Percentiles rank a stretch among this genome's conserved stretches.
phyloP scores from a whole-genome alignment of 2,113 vertebrate species.

The Rynchops niger region DNA sequence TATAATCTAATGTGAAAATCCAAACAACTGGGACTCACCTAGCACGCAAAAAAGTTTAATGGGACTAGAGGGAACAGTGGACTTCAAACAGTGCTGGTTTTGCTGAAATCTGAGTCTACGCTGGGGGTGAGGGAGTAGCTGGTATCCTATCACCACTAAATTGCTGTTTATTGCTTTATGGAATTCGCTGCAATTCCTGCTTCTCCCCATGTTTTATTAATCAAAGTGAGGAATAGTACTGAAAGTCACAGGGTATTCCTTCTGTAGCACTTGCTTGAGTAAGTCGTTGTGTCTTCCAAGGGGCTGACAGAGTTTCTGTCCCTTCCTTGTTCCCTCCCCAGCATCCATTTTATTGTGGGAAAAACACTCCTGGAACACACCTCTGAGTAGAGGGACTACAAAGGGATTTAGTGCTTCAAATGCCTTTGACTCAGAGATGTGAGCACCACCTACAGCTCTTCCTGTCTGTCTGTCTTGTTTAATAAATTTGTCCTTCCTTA shows the following conservation, averaged over 20 bases:
- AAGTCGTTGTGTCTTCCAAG: background rate
- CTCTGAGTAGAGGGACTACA: background rate
- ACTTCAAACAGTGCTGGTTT: background rate
- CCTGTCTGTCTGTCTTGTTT: background rate
- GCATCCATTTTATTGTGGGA: background rate
- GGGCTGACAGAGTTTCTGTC: background rate
- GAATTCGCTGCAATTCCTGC: conserved; percentile 15
- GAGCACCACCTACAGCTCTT: background rate
- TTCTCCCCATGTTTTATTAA: conserved; percentile 28
- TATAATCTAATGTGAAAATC: conserved; percentile 32
- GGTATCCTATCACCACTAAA: background rate
- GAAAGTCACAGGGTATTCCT: background rate
- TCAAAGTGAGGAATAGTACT: background rate
- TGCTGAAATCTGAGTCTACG: background rate
- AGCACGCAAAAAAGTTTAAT: background rate
- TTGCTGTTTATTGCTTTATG: conserved; percentile 11
- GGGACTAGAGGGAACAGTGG: background rate
- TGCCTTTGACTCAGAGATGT: background rate
- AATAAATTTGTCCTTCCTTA: conserved; percentile 11
- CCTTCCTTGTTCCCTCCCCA: background rate
- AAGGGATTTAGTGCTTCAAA: background rate
- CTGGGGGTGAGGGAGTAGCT: background rate
- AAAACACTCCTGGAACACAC: background rate
- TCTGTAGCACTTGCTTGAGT: background rate
- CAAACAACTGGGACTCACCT: conserved; percentile 7